Conservation (phyloP, 2,113 vertebrate genomes). For the Passer montanus region DNA sequence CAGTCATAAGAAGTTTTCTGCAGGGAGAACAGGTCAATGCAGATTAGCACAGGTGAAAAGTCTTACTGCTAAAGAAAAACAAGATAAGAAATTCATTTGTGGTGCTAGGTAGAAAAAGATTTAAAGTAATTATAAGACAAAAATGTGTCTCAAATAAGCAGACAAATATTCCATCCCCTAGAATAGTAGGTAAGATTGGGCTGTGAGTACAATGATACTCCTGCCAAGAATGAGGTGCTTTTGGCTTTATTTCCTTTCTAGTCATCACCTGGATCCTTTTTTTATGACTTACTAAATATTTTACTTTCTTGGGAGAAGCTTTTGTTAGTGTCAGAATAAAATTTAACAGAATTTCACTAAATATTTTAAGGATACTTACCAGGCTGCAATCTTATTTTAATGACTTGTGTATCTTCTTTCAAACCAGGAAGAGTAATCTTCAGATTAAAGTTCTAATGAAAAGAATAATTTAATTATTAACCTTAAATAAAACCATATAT, state of each 20-base stretch:
- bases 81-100: neutral
- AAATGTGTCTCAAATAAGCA: neutral
- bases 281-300: neutral
- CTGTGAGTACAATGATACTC: neutral
- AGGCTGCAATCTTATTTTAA: slow-evolving; percentile 83
- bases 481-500: neutral
- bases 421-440: slow-evolving; percentile 85
- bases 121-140: neutral
- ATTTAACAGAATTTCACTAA: neutral
- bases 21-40: neutral
- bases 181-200: neutral
- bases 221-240: neutral
- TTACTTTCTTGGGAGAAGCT: neutral
- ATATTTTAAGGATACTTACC: slow-evolving; percentile 73
- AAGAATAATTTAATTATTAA: slow-evolving; percentile 49
- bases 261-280: neutral
- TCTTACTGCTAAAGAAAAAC: neutral
- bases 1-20: neutral
- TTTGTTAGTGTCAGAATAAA: neutral
- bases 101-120: neutral
- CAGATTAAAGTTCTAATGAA: slow-evolving; percentile 81
- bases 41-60: neutral
- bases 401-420: slow-evolving; percentile 76
- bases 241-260: neutral
- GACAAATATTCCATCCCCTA: neutral